Base-by-base conservation (phyloP, 2,797 vertebrate species). In the Periparus ater region DNA sequence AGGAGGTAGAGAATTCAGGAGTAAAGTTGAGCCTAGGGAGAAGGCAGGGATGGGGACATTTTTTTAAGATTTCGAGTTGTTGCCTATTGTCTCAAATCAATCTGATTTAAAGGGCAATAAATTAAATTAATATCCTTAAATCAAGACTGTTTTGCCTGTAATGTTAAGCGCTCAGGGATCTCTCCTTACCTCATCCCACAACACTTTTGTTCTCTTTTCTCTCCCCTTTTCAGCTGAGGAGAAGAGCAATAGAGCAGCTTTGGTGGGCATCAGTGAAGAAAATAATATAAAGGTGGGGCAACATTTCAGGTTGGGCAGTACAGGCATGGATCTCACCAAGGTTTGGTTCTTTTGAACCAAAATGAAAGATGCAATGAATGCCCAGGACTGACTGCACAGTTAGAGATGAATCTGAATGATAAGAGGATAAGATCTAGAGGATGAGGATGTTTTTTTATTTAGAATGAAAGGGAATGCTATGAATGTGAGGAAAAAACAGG, bases 381-480 rank as follows among this genome's bases (percentile, higher is more conserved):
- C 14, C 16, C 72, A 61, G 70, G 71, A 85, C 36, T 68, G 75
- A 58, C 85, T 78, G 79, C 7, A 7, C 34, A 60, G 67, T 86
- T 58, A 51, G 57, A 87, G 66, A 57, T 62, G 1, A 94, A 57
- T 23, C 63, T 81, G 63, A 79, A 75, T 75, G 7, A n/a, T n/a
- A n/a, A 63, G 34, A 91, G 76, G 15, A 93, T 92, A 88, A 91
- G 84, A 92, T 54, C 78, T 40, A 45, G 51, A 9, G 8, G 42
- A 71, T 61, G 36, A 92, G 82, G 27, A 66, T 71, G 6, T 36
- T 90, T 81, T 81, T 94, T 86, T 16, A 32, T 83, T 85, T 88
- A 88, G 88, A 95, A 92, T 91, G 60, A 68, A 94, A 89, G 7
- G 44, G 25, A 83, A 82, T 70, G 53, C 45, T 95, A 58, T 8